Evolutionary conservation across 2,888 invertebrate species (phyloP).

Genomic region (Athetis lepigone): DNA sequence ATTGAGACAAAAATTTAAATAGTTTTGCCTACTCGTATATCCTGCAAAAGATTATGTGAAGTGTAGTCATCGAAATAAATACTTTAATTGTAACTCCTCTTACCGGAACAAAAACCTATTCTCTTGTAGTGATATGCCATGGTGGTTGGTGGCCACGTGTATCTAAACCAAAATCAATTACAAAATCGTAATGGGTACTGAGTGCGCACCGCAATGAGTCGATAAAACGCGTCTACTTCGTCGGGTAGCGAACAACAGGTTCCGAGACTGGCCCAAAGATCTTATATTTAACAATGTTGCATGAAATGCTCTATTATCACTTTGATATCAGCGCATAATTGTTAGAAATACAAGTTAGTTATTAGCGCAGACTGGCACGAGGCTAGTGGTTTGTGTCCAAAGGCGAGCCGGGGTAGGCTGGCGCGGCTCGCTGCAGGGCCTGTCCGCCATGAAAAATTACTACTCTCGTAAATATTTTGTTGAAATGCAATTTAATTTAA

Average conservation of each 20-base stretch:
- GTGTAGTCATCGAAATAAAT: neutral
- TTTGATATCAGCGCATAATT: conserved; percentile 64
- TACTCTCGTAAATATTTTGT: conserved; percentile 85
- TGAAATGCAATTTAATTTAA: conserved; percentile 85
- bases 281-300: conserved; percentile 54
- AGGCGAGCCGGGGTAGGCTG: conserved; percentile 67
- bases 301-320: conserved; percentile 60
- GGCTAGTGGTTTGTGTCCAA: conserved; percentile 65
- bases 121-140: neutral
- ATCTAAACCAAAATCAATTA: conserved; percentile 27
- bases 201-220: conserved; percentile 15
- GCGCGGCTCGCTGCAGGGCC: conserved; percentile 75
- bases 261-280: conserved; percentile 41
- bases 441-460: conserved; percentile 83
- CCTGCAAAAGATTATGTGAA: neutral
- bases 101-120: neutral
- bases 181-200: conserved; percentile 18
- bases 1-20: no score
- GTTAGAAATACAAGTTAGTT: conserved; percentile 66
- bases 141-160: neutral
- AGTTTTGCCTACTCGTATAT: neutral
- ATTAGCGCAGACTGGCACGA: conserved; percentile 64
- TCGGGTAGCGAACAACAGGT: conserved; percentile 42
- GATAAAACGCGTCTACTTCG: conserved; percentile 26
- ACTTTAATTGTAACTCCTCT: neutral